Conservation (phyloP, 2,888 invertebrate genomes). For the Sphecodes monilicornis region DNA sequence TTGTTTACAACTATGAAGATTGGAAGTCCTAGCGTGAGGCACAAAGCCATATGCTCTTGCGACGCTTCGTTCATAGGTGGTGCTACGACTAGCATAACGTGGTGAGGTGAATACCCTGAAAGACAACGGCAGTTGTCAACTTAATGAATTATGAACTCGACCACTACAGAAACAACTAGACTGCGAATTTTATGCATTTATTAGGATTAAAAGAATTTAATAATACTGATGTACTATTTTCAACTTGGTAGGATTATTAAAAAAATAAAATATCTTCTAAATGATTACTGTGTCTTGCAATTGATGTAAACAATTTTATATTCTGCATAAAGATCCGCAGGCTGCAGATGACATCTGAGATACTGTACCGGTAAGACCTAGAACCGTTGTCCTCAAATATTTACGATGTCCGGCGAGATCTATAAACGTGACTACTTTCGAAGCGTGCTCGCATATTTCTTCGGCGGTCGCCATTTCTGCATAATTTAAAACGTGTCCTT, state of each 20-base stretch:
- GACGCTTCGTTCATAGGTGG: constrained; percentile 81
- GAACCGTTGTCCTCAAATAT: constrained; percentile 97
- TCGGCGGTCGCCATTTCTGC: constrained; percentile 96
- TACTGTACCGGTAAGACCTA: constrained; percentile 92
- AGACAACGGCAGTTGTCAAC: neutral
- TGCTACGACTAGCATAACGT: constrained; percentile 91
- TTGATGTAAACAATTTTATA: no score
- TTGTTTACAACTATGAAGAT: constrained; percentile 98
- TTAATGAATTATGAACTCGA: neutral
- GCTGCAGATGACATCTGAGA: neutral
- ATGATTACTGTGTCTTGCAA: no score
- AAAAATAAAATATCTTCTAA: no score
- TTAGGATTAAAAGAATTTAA: neutral
- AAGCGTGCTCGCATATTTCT: constrained; percentile 96
- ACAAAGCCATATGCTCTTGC: constrained; percentile 95
- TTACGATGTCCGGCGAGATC: constrained; percentile 98
- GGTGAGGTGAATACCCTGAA: constrained; percentile 95
- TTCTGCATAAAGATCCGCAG: neutral
- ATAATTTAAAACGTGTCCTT: constrained; percentile 94
- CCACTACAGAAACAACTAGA: neutral
- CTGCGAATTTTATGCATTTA: no score
- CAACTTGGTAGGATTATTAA: no score
- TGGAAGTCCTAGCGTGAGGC: constrained; percentile 92
- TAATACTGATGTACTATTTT: neutral
- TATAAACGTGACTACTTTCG: constrained; percentile 96